Percentiles rank a stretch among this genome's conserved stretches.
Conservation (phyloP, 2,113 vertebrate genomes). For the Microcebus ravelobensis region DNA sequence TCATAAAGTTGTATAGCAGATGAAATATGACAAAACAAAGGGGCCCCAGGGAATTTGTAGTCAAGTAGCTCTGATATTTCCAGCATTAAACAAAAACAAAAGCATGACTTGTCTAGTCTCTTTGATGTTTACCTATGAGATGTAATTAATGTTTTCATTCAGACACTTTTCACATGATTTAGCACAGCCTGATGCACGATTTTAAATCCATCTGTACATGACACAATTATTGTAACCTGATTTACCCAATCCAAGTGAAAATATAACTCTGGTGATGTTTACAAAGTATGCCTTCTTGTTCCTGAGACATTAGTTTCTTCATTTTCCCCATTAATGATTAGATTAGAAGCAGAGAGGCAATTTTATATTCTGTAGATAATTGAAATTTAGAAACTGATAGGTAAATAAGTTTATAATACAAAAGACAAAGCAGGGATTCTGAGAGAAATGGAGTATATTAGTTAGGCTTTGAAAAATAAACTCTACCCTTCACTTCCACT, state of each 20-base stretch:
- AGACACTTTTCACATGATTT: conserved; percentile 76
- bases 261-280: neutral
- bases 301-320: conserved; percentile 30
- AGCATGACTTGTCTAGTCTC: conserved; percentile 54
- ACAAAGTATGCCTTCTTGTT: conserved; percentile 5
- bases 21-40: conserved; percentile 58
- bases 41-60: conserved; percentile 20
- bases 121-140: conserved; percentile 76
- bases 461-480: neutral
- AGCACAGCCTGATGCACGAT: conserved; percentile 64
- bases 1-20: conserved; percentile 28
- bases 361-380: conserved; percentile 1
- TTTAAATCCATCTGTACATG: conserved; percentile 69
- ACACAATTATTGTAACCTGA: conserved; percentile 67
- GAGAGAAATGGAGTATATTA: conserved; percentile 28
- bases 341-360: conserved; percentile 28
- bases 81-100: conserved; percentile 69
- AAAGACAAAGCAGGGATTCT: neutral
- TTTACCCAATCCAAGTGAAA: conserved; percentile 58
- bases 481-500: neutral
- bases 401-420: neutral
- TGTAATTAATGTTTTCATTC: conserved; percentile 79
- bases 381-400: conserved; percentile 54
- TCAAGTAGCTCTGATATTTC: conserved; percentile 61
- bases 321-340: conserved; percentile 28